Conservation (phyloP, 1,140 invertebrate species). For the Brachionus plicatilis region DNA sequence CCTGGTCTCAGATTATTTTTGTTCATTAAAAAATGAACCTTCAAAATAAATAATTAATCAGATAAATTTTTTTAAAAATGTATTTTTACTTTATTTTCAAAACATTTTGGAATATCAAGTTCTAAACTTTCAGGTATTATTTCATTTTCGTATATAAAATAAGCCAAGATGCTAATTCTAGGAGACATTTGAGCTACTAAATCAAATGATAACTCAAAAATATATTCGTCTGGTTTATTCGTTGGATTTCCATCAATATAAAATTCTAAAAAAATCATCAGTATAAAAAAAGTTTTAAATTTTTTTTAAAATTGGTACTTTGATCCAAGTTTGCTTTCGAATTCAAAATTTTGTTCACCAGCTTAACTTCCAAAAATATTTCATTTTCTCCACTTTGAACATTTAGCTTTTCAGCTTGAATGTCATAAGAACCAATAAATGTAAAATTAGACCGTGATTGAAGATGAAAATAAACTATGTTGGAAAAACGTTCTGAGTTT, state of each 20-base stretch:
- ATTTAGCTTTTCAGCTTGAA: neutral
- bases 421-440: neutral
- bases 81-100: neutral
- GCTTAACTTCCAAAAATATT: neutral
- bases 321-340: neutral
- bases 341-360: neutral
- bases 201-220: neutral
- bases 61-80: neutral
- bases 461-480: neutral
- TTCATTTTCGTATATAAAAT: slow-evolving; percentile 13
- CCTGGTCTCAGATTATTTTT: neutral
- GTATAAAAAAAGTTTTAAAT: neutral
- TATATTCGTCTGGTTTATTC: neutral
- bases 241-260: neutral
- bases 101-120: neutral
- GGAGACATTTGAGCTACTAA: slow-evolving; percentile 1
- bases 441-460: neutral
- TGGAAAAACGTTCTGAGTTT: neutral
- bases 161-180: neutral
- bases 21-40: neutral
- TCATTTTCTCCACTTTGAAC: neutral
- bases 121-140: slow-evolving; percentile 8
- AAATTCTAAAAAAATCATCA: neutral
- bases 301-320: neutral
- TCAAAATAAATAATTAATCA: neutral